Conservation (phyloP, 2,888 invertebrate species). For the Mimumesa dahlbomi region DNA sequence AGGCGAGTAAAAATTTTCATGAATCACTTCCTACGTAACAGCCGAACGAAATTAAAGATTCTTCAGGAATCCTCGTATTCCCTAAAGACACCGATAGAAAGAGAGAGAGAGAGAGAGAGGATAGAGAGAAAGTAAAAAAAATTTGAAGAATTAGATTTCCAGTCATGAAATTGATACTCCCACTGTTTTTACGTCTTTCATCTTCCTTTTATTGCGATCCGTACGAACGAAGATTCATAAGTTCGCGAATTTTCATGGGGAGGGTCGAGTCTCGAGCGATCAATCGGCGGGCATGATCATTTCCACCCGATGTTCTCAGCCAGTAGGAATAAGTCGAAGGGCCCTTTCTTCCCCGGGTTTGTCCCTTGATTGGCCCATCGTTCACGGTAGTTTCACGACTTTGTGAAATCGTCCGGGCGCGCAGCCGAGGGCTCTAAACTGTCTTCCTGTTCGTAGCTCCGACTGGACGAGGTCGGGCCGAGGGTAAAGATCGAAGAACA, state of each 20-base stretch:
- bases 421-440: slow-evolving; percentile 20
- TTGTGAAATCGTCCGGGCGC: slow-evolving; percentile 12
- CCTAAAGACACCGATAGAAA: too few relatives aligned
- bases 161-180: too few relatives aligned
- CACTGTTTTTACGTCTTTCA: too few relatives aligned
- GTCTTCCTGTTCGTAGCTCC: slow-evolving; percentile 1
- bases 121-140: too few relatives aligned
- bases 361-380: slow-evolving; percentile 27
- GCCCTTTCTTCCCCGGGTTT: slow-evolving; percentile 1
- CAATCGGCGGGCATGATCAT: not conserved
- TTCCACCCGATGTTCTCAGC: not conserved
- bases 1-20: too few relatives aligned
- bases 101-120: too few relatives aligned
- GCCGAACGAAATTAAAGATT: too few relatives aligned
- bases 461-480: slow-evolving; percentile 41
- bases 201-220: too few relatives aligned
- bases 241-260: not conserved
- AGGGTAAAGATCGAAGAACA: slow-evolving; percentile 67
- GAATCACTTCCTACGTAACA: too few relatives aligned
- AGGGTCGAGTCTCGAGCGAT: not conserved
- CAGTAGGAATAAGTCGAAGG: slow-evolving; percentile 14
- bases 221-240: not conserved
- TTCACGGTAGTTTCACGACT: slow-evolving; percentile 35
- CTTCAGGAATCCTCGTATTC: too few relatives aligned
- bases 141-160: too few relatives aligned